phyloP scores from a whole-genome alignment of 2,797 vertebrate genomes.

The Rhyacichthys aspro region DNA sequence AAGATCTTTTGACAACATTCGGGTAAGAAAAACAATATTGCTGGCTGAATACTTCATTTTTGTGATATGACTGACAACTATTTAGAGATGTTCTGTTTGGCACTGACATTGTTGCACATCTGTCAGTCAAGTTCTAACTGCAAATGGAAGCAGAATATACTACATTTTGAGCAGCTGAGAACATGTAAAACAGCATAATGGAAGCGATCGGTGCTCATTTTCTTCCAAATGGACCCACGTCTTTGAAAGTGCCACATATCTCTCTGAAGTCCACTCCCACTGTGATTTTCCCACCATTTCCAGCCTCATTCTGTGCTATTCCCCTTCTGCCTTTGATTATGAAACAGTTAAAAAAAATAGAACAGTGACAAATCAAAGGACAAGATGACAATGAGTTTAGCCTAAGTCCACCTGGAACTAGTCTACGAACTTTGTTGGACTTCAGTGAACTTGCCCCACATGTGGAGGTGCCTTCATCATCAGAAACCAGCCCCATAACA shows the following conservation, averaged over 20 bases:
- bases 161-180: no score
- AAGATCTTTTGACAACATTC: constrained; percentile 93
- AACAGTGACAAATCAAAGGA: constrained; percentile 1
- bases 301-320: not conserved
- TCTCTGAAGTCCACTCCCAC: constrained; percentile 20
- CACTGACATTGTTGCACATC: no score
- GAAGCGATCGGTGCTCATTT: constrained; percentile 11
- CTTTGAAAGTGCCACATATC: constrained; percentile 33
- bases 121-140: no score
- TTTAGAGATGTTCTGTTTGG: not conserved
- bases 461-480: no score
- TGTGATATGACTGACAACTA: not conserved
- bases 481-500: no score
- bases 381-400: not conserved
- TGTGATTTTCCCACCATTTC: constrained; percentile 42
- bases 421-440: not conserved
- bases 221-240: constrained; percentile 23
- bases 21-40: constrained; percentile 70
- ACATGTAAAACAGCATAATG: constrained; percentile 13
- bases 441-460: not conserved
- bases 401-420: no score
- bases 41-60: not conserved
- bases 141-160: no score
- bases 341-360: not conserved
- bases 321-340: constrained; percentile 47